Base-by-base conservation (phyloP, 2,113 vertebrate genomes). In the Clarias macrocephalus region DNA sequence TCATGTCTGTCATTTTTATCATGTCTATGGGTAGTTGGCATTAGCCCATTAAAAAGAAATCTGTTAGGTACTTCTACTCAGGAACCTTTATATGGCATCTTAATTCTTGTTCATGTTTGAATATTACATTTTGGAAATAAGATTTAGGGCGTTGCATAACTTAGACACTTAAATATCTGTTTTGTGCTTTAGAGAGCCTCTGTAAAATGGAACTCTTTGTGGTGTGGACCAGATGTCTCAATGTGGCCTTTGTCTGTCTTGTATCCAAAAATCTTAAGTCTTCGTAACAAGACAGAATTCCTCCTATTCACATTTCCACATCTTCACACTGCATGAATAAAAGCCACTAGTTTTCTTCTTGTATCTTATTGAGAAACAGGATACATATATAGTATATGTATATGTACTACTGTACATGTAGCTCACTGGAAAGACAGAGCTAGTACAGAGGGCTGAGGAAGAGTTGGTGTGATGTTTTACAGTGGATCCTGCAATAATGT, bases 141-240 rank as follows among this genome's bases (percentile, higher is more conserved):
- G 18, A 65, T 75, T 77, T 33, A 68, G 33, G 59, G 42, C 79
- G 42, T 80, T 90, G 87, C 92, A 93, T 93, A 94, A 93, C 92
- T 88, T 80, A 80, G 85, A 89, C 52, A 52, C 15, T 63, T 72
- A 76, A 77, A 92, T 80, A 88, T 86, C 79, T 89, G 90, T 93
- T 89, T 91, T 94, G 89, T 93, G 91, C 90, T 93, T 84, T 92
- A 86, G 82, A 89, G 92, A 94, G 88, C 89, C 25, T 52, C 57
- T 75, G 84, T 92, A 90, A 48, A 94, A 93, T 94, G 91, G 92
- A 85, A 42, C 89, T 89, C 93, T 95, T 94, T 95, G 94, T 94
- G 87, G 52, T 60, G 60, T 85, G 48, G 63, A 83, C 84, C 48
- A 79, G 84, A 54, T 83, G 85, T 88, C 89, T 95, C 92, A 95